Evolutionary conservation across 2,888 invertebrate genomes (phyloP), one percentile per base, ranked within the genome.

Genomic region (Torymus texanus): DNA sequence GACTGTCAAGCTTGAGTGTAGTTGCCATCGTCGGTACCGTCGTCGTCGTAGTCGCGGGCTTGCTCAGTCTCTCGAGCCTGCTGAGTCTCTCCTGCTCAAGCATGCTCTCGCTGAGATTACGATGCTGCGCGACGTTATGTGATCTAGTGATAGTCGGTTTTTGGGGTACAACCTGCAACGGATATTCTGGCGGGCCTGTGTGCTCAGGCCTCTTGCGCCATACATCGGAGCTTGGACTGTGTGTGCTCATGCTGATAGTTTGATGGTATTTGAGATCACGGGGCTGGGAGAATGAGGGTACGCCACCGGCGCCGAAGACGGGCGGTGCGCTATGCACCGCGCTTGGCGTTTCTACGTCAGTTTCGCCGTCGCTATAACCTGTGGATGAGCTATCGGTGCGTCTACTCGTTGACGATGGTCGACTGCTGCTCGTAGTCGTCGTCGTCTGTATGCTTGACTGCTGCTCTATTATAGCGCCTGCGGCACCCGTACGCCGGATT

Each of bases 301-400:
- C 72, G 1, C 84, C 77, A 2, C 87, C 84, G 21, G 86, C 88
- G 21, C 21, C 21, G 71, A 89, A 90, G 18, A 88, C 84, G 18
- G 90, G 90, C 0, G 90, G 90, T 1, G 90, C 90, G 75, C 89
- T 89, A 59, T 90, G 90, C 4, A 90, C 86, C 0, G 88, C 84
- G 67, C 84, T 88, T 0, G 89, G 88, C 1, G 86, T 86, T 67
- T 90, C 90, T 0, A 81, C 88, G 62, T 92, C 91, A n/a, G 89
- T 88, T 81, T 91, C 91, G 56, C 91, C 91, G 66, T 92, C 91
- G 81, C 91, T 91, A 72, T 89, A 91, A 8, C 90, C 90, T 3
- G 88, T 88, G 18, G 89, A 89, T 1, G 88, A 88, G 75, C 88
- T 89, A 58, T 88, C 89, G 66, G 88, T 88, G 77, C 87, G 87